These are phyloP conservation scores for Dinoponera quadriceps DNA, from an alignment of 1,140 invertebrate species.

Conservation along the genomic window DNA sequence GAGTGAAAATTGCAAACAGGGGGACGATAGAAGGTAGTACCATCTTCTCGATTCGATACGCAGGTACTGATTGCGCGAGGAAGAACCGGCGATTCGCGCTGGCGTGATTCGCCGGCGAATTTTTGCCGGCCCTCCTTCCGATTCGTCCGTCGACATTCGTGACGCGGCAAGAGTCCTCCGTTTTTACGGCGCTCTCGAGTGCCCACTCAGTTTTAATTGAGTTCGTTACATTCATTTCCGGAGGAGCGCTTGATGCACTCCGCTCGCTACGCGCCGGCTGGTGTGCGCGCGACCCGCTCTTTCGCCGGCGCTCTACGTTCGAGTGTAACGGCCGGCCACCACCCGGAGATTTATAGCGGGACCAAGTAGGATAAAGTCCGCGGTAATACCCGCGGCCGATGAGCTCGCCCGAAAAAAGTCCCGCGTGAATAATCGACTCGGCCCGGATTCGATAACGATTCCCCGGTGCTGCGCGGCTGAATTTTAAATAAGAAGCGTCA, in stretches of 20 bases:
- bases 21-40: background rate
- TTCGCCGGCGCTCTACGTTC: constrained; percentile 52
- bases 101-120: constrained; percentile 41
- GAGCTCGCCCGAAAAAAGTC: constrained; percentile 27
- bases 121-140: constrained; percentile 48
- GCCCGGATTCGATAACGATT: constrained; percentile 34
- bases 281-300: constrained; percentile 25
- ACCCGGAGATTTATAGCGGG: constrained; percentile 65
- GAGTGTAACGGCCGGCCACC: constrained; percentile 66
- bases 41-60: background rate
- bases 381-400: constrained; percentile 58
- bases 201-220: constrained; percentile 68
- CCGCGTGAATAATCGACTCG: constrained; percentile 42
- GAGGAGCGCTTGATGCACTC: constrained; percentile 51
- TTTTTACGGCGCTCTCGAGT: constrained; percentile 59
- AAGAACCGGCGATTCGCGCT: background rate
- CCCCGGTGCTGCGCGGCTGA: too few species aligned
- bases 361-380: constrained; percentile 67
- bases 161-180: constrained; percentile 54
- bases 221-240: constrained; percentile 70
- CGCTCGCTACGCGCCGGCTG: background rate
- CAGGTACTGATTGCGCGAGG: background rate
- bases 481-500: too few species aligned
- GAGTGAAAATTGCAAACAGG: too few species aligned
- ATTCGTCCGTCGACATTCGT: constrained; percentile 55